Conservation (phyloP, 2,797 vertebrate species). For the Echiichthys vipera region DNA sequence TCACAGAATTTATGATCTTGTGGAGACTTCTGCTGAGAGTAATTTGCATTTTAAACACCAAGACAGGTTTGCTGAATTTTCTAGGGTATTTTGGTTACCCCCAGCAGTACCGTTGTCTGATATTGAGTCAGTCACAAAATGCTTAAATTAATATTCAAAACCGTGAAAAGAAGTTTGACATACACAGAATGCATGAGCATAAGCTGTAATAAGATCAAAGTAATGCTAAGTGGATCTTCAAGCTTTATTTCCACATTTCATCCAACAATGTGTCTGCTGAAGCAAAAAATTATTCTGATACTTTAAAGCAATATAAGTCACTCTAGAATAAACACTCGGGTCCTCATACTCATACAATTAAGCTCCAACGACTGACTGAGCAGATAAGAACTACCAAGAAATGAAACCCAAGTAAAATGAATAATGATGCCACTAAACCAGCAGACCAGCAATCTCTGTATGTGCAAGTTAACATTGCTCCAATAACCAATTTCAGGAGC, state of each 20-base stretch:
- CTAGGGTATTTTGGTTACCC: slow-evolving; percentile 22
- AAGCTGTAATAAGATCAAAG: slow-evolving; percentile 86
- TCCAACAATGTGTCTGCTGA: slow-evolving; percentile 80
- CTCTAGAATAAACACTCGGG: slow-evolving; percentile 74
- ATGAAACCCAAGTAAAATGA: slow-evolving; percentile 51
- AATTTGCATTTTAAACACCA: slow-evolving; percentile 51
- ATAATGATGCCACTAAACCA: slow-evolving; percentile 52
- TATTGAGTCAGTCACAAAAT: slow-evolving; percentile 57
- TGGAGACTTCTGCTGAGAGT: slow-evolving; percentile 15
- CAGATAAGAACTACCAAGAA: slow-evolving; percentile 72
- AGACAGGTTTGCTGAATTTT: slow-evolving; percentile 40
- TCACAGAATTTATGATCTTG: slow-evolving; percentile 29
- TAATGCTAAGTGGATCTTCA: slow-evolving; percentile 85
- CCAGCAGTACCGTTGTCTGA: slow-evolving; percentile 40
- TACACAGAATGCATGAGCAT: slow-evolving; percentile 76
- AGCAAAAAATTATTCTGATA: slow-evolving; percentile 81
- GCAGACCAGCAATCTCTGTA: slow-evolving; percentile 24
- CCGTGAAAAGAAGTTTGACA: slow-evolving; percentile 80
- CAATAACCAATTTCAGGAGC: slow-evolving; percentile 26
- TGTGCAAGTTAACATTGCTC: slow-evolving; percentile 31
- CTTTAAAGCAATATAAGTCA: slow-evolving; percentile 83
- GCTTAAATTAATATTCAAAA: slow-evolving; percentile 80
- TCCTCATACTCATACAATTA: slow-evolving; percentile 68
- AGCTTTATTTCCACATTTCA: slow-evolving; percentile 82
- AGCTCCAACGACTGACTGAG: slow-evolving; percentile 68